Conservation (phyloP, 2,797 vertebrate genomes). For the Valencia hispanica region DNA sequence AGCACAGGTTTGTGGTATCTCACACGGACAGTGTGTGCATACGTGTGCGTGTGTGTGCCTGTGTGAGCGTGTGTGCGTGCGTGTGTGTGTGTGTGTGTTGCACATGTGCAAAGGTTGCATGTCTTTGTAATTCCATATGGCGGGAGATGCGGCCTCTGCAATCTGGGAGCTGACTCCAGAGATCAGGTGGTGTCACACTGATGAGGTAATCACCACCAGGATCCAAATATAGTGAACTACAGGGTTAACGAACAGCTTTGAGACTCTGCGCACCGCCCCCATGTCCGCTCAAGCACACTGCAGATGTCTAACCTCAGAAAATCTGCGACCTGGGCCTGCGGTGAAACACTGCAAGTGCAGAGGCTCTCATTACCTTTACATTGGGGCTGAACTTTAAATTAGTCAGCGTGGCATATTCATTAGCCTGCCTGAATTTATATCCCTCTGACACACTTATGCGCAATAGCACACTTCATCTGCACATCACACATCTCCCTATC, state of each 20-base stretch:
- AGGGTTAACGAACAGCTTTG: constrained; percentile 31
- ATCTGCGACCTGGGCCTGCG: constrained; percentile 34
- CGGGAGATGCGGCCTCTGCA: constrained; percentile 23
- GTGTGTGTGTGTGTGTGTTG: no score
- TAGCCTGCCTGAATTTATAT: constrained; percentile 54
- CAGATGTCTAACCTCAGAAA: constrained; percentile 42
- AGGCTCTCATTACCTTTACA: constrained; percentile 58
- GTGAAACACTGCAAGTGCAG: constrained; percentile 21
- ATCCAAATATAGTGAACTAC: constrained; percentile 17
- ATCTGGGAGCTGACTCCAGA: constrained; percentile 54
- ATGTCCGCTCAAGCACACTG: constrained; percentile 25
- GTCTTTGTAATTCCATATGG: constrained; percentile 40
- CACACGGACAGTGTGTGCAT: constrained; percentile 19
- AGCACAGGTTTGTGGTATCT: constrained; percentile 30
- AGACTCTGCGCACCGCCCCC: constrained; percentile 23
- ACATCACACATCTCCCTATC: constrained; percentile 67
- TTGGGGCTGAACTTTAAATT: constrained; percentile 66
- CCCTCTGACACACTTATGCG: constrained; percentile 44
- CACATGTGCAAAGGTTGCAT: constrained; percentile 19
- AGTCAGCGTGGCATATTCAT: constrained; percentile 62
- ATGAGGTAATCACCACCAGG: constrained; percentile 62
- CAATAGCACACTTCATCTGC: constrained; percentile 59
- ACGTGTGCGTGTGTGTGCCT: no score
- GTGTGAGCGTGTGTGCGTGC: no score
- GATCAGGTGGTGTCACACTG: constrained; percentile 33